Evolutionary conservation across 2,113 vertebrate species (phyloP), one percentile per base, ranked within the genome.

Genomic region (Aphelocoma coerulescens): DNA sequence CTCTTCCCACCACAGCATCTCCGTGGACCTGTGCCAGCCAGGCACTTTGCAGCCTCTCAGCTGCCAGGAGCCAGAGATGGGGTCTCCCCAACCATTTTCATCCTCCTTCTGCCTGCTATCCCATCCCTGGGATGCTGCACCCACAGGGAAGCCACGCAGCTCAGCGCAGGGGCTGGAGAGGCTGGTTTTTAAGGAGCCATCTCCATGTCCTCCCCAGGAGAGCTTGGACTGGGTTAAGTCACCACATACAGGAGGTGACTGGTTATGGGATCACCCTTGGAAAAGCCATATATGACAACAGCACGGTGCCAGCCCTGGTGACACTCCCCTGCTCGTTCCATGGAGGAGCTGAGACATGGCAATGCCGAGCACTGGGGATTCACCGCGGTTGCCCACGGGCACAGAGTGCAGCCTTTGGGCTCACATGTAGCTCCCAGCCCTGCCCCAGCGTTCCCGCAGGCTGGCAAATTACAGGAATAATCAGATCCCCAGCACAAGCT

Each of bases 301-400:
- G 11, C 24, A 6, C 0, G 0, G 35, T 41, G 66, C 72, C 0
- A 1, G 37, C 35, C 78, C 51, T 9, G 0, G 55, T 20, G 24
- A 48, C 7, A n/a, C 2, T 5, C 18, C 41, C 58, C 85, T 55
- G 61, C 85, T 49, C 14, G 10, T 3, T 2, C 37, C 37, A 13
- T 0, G 2, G 59, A 61, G 37, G 35, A 68, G 65, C 49, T 3
- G 4, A 35, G 57, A 80, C 48, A 22, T 0, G 0, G 37, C 75
- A 39, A 8, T 0, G 0, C 68, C 0, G 0, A 12, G 75, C 2
- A 0, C 0, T 2, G 0, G n/a, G 68, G 27, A 27, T 28, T 39
- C 3, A 7, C 16, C 48, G 18, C 0, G 0, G 62, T 43, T 84
- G 68, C 68, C 77, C 6, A 0, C 0, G 2, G 79, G 65, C 16